Base-by-base conservation (phyloP, 2,888 invertebrate species). In the Crocallis elinguaria region DNA sequence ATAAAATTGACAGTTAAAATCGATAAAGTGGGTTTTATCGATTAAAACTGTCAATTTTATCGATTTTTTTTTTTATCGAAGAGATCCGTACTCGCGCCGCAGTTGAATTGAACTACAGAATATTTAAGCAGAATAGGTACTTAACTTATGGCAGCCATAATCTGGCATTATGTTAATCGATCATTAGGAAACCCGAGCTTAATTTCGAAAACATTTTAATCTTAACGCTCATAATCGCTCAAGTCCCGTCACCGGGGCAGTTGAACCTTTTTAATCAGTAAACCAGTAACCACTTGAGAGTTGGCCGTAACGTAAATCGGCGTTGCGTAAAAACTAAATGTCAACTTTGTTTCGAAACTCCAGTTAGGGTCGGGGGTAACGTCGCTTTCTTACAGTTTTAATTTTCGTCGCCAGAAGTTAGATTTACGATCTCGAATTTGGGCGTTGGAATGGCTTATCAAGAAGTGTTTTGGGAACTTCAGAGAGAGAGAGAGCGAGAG, bases 321-420 rank as follows among this genome's bases (percentile, higher is more conserved):
- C 38, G 67, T 80, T 79, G 72, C 72, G 73, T 75, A 78, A 79
- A 71, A 74, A 66, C 67, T 57, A 68, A 77, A 74, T 75, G 71
- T 67, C 73, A 67, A 58, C 49, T 49, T 56, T 46, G 63, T 77
- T 75, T 66, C 66, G 76, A 71, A 77, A 80, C 60, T 67, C 21
- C 51, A 30, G 53, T 46, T 43, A 52, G 38, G 45, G 49, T 27
- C 19, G 19, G 25, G 19, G 43, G 55, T 45, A 43, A 41, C 35
- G 0, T 2, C 7, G 25, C 5, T 30, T 35, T 0, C 35, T 27
- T 21, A 44, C 14, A 32, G 45, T 56, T 58, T 48, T 30, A 27
- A 42, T 46, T 37, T 52, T n/a, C n/a, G 42, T 48, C 29, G 39
- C 30, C 39, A 51, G 16, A 42, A 50, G 23, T 37, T 43, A 5